Conservation (phyloP, 2,888 invertebrate species). For the Epirrhoe alternata region DNA sequence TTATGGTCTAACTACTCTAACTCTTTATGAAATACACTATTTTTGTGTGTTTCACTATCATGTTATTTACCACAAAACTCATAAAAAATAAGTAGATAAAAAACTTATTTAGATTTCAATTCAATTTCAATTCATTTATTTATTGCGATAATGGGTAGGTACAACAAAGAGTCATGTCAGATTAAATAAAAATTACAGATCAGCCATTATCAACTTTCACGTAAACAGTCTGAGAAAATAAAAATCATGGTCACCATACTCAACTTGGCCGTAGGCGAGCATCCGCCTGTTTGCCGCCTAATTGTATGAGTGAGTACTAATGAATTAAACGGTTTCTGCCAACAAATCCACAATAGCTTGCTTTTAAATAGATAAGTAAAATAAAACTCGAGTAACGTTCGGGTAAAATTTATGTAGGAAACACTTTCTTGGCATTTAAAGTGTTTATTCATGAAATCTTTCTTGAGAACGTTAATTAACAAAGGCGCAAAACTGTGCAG, state of each 20-base stretch:
- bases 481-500: neutral
- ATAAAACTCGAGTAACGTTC: neutral
- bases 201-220: neutral
- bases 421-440: neutral
- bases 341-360: conserved; percentile 37
- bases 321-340: conserved; percentile 60
- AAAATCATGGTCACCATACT: conserved; percentile 50
- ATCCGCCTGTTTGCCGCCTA: conserved; percentile 51
- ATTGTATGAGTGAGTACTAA: conserved; percentile 61
- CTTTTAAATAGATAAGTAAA: conserved; percentile 32
- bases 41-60: no score
- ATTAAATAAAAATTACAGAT: no score
- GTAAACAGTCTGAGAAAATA: neutral
- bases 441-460: neutral
- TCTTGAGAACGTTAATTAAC: neutral
- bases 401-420: neutral
- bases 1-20: no score
- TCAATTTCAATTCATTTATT: no score
- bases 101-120: no score
- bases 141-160: no score
- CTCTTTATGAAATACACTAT: no score
- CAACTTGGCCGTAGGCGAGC: conserved; percentile 39
- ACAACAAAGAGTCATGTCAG: no score
- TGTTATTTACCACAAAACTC: no score
- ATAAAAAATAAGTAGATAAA: no score